Evolutionary conservation across 2,797 vertebrate species (phyloP), one percentile per base, ranked within the genome.

Genomic region (Pseudocheirus occidentalis): DNA sequence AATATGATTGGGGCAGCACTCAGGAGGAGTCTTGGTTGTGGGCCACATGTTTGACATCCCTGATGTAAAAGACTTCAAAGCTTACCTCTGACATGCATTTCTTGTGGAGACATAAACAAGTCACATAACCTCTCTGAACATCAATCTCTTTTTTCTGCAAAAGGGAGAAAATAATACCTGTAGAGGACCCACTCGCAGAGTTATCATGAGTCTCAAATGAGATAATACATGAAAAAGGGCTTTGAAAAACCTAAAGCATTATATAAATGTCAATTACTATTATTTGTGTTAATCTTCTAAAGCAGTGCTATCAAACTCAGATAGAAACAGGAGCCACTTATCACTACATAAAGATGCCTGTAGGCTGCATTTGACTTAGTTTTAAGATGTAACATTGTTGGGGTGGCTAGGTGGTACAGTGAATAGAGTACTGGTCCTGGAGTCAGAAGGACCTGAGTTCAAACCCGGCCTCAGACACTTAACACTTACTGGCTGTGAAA

Each of bases 141-240:
- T 87, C 90, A 0, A 14, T 31, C 29, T 91, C 90, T 55, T 57
- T 54, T 31, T 29, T 28, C 66, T 28, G 55, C 10, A 29, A 12
- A 21, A 5, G 21, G 94, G 58, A 46, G n/a, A 46, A 0, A 24
- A 16, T 14, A 40, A 50, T 46, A 18, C 0, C 2, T 87, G 3
- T 87, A 87, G 40, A 87, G 40, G 73, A 87, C 21, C 3, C 0
- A 34, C 11, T 50, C 14, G 0, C 0, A 0, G 5, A 4, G 46
- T 1, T 0, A 7, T 3, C 5, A 0, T 0, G 53, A 54, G 24
- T 53, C 4, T 10, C 0, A 2, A 16, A 50, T 29, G 53, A 4
- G 1, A 9, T 5, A 0, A 18, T 1, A 0, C 2, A 40, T 12
- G 27, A 46, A 89, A 21, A 4, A 1, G 9, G 0, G 13, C 31